Evolutionary conservation across 2,113 vertebrate genomes (phyloP).

Genomic region (Leptobrachium ailaonicum): DNA sequence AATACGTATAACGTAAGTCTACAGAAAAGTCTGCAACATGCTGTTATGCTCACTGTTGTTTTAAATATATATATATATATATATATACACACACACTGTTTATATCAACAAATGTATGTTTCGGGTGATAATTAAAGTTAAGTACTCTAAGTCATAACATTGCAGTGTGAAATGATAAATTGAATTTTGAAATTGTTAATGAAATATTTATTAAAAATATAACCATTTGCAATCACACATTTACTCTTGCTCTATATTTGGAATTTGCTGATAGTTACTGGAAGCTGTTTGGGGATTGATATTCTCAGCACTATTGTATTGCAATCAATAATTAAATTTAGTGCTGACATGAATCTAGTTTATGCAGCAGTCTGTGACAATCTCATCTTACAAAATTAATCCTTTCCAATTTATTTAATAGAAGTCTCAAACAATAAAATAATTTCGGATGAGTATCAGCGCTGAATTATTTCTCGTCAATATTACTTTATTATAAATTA

Average conservation of each 20-base stretch:
- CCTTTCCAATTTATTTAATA: conserved; percentile 81
- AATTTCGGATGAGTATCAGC: conserved; percentile 71
- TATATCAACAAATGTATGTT: background rate
- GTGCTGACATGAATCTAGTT: conserved; percentile 86
- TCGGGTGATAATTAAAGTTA: background rate
- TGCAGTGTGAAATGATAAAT: conserved; percentile 51
- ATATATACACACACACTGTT: too few species aligned
- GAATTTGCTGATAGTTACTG: conserved; percentile 86
- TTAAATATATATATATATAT: too few species aligned
- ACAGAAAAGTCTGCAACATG: too few species aligned
- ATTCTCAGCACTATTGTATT: conserved; percentile 93
- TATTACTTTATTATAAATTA: conserved; percentile 79
- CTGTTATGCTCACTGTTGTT: too few species aligned
- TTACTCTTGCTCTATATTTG: conserved; percentile 72
- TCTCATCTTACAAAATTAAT: conserved; percentile 82
- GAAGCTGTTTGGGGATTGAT: conserved; percentile 75
- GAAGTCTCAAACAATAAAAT: conserved; percentile 75
- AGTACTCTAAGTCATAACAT: conserved; percentile 28
- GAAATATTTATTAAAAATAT: conserved; percentile 74
- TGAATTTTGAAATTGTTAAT: conserved; percentile 64
- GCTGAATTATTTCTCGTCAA: conserved; percentile 73
- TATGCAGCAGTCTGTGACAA: conserved; percentile 76
- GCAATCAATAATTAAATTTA: conserved; percentile 91
- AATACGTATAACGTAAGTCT: too few species aligned
- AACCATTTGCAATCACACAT: conserved; percentile 69